Conservation (phyloP, 1,140 invertebrate species). For the Aphelinus atriplicis region DNA sequence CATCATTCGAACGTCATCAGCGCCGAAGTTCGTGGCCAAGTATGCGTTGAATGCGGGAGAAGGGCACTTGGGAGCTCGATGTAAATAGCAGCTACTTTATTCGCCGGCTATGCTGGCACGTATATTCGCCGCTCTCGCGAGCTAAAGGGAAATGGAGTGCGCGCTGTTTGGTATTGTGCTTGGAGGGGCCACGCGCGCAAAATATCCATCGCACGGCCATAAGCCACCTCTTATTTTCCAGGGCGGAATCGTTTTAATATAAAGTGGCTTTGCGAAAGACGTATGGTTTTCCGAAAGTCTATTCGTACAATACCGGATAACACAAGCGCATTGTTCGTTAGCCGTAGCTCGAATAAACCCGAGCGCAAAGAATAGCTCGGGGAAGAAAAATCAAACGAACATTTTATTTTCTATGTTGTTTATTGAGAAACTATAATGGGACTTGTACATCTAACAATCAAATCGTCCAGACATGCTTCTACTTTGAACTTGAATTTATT, state of each 20-base stretch:
- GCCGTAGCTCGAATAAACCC: no score
- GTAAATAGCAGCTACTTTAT: conserved; percentile 30
- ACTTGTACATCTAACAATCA: no score
- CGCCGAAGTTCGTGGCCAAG: conserved; percentile 45
- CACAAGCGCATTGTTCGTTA: no score
- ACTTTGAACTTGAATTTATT: no score
- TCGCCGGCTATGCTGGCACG: conserved; percentile 6
- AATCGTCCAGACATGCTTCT: no score
- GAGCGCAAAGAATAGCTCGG: no score
- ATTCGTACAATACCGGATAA: no score
- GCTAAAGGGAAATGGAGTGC: conserved; percentile 2
- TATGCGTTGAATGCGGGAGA: conserved; percentile 35
- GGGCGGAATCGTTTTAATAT: conserved; percentile 15
- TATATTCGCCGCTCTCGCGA: not conserved
- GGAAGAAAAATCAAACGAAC: no score
- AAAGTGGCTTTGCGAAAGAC: not conserved
- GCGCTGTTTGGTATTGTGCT: conserved; percentile 5
- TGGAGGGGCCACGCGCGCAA: not conserved
- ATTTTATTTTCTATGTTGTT: no score
- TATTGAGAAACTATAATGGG: no score
- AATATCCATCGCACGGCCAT: conserved; percentile 11
- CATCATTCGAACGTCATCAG: conserved; percentile 38
- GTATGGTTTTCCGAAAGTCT: no score
- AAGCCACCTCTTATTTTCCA: conserved; percentile 11
- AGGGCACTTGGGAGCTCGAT: conserved; percentile 22